Conservation (phyloP, 2,113 vertebrate species). For the Oxyruncus cristatus region DNA sequence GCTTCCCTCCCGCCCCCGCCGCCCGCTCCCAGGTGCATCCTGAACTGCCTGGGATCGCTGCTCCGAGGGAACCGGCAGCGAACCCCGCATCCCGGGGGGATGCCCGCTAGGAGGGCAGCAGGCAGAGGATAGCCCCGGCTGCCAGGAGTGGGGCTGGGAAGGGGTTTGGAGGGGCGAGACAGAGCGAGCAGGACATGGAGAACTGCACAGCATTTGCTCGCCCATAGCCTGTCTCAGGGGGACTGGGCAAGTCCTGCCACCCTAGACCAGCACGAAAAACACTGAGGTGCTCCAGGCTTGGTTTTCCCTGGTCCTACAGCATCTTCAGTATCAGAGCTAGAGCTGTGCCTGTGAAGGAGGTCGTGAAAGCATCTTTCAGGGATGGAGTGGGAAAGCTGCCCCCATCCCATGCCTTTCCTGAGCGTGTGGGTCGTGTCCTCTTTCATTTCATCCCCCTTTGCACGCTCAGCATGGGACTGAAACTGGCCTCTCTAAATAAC, state of each 20-base stretch:
- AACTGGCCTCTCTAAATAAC: background rate
- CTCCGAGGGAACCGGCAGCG: background rate
- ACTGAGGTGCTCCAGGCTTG: background rate
- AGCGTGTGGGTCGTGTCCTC: background rate
- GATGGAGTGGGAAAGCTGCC: background rate
- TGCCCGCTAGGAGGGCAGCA: background rate
- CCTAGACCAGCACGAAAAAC: background rate
- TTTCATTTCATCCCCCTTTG: background rate
- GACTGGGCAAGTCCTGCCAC: background rate
- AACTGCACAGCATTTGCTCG: background rate
- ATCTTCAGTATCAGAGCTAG: background rate
- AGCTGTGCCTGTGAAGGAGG: background rate
- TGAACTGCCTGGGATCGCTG: background rate
- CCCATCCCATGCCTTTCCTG: background rate
- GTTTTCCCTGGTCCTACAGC: background rate
- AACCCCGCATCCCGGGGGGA: background rate
- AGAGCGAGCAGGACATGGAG: background rate
- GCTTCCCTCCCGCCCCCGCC: background rate
- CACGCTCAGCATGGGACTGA: rapidly evolving
- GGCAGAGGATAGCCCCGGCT: background rate
- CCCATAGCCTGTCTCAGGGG: background rate
- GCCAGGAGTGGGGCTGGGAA: background rate
- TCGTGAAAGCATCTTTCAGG: background rate
- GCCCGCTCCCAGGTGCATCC: background rate
- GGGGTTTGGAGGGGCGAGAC: background rate